phyloP scores from a whole-genome alignment of 1,140 invertebrate species.

The Watersipora subatra region DNA sequence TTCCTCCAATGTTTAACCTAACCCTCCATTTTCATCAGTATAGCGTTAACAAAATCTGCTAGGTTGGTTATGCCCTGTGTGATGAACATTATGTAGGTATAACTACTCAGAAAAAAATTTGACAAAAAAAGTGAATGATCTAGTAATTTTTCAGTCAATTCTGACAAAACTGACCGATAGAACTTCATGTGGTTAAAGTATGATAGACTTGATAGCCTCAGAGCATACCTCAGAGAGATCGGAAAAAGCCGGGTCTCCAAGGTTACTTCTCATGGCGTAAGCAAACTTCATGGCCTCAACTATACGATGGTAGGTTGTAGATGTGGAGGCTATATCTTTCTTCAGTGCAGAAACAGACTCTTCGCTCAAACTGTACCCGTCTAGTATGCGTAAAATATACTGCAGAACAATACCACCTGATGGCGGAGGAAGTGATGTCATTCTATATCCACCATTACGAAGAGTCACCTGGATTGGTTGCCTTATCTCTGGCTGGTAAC shows the following conservation, averaged over 20 bases:
- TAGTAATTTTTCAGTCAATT: not conserved
- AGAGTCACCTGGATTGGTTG: slow-evolving; percentile 13
- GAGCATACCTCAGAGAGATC: slow-evolving; percentile 1
- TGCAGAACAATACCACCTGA: slow-evolving; percentile 63
- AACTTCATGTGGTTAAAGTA: no score
- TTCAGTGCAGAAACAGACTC: not conserved
- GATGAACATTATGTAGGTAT: not conserved
- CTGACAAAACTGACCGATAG: no score
- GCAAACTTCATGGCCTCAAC: not conserved
- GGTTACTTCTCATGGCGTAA: not conserved
- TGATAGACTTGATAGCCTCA: no score
- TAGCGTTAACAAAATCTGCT: no score
- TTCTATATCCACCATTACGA: slow-evolving; percentile 38
- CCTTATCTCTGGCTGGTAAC: slow-evolving; percentile 17
- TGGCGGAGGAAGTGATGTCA: slow-evolving; percentile 62
- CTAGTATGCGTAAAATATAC: slow-evolving; percentile 69
- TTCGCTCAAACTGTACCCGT: slow-evolving; percentile 29
- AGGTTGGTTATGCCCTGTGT: not conserved
- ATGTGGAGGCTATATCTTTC: not conserved
- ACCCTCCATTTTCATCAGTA: no score
- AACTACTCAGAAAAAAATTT: not conserved
- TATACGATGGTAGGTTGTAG: slow-evolving; percentile 28
- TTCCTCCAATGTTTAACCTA: no score
- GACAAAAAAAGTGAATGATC: not conserved
- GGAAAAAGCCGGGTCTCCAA: not conserved